Evolutionary conservation across 2,113 vertebrate genomes (phyloP).

Genomic region (Prinia subflava): DNA sequence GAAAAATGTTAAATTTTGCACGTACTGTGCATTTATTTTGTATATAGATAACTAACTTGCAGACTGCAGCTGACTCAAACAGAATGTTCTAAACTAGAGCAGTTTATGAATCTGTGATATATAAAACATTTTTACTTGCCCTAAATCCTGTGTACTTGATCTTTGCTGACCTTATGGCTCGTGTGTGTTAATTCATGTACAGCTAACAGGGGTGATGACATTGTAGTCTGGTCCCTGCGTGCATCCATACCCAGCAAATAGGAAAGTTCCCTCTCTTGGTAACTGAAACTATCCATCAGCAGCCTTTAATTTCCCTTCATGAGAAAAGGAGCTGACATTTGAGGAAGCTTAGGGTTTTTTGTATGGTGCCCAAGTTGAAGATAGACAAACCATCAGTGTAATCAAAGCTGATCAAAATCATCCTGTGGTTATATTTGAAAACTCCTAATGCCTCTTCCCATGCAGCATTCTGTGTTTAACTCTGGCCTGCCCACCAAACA

Average conservation of each 20-base stretch:
- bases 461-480: neutral
- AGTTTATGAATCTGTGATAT: conserved; percentile 68
- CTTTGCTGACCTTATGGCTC: neutral
- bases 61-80: conserved; percentile 75
- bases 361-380: neutral
- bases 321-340: neutral
- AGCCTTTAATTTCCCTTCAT: neutral
- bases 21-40: conserved; percentile 77
- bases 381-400: neutral
- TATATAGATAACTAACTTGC: conserved; percentile 77
- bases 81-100: conserved; percentile 80
- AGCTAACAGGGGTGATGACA: neutral
- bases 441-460: neutral
- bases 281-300: neutral
- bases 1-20: conserved; percentile 75
- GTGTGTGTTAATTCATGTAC: neutral
- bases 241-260: neutral
- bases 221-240: neutral
- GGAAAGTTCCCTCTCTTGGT: neutral
- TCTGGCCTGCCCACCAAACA: neutral
- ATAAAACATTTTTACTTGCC: conserved; percentile 72
- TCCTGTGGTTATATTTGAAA: neutral
- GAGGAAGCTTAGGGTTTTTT: neutral
- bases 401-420: neutral
- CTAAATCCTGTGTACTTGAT: conserved; percentile 48